Base-by-base conservation (phyloP, 2,113 vertebrate species). In the Poeciliopsis prolifica region DNA sequence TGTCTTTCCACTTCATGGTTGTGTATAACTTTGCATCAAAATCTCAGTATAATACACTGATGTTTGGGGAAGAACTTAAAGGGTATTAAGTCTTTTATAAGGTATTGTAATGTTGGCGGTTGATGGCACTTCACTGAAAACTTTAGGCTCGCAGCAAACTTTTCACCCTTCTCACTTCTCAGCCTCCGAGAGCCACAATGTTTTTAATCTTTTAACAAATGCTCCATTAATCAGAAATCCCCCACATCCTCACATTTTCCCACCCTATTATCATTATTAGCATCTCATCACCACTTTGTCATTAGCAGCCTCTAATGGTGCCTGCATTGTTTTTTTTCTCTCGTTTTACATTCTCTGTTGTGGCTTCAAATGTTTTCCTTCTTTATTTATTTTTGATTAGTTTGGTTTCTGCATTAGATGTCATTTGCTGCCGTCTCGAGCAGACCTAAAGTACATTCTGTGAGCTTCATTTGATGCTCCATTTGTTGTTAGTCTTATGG, bases 231-330 rank as follows among this genome's bases (percentile, higher is more conserved):
- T 79, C 71, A 78, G 61, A 78, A 85, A 79, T 75, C 82, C 73
- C 80, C 68, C 63, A 75, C 72, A 72, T 71, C 74, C 77, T 79
- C 87, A 82, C 85, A 15, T 83, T 80, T 85, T 83, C 87, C 75
- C 76, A 83, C 26, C 76, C 78, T 65, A 87, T 89, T 82, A 89
- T 88, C 88, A 83, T 90, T 87, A 87, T 88, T 88, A 85, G 83
- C 77, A 77, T 84, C 81, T 86, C 83, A 86, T 88, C 86, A 86
- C 81, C 86, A 71, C 31, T 48, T 74, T 74, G 76, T 88, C 85
- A 86, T 89, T 88, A 85, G 82, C 86, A 62, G 71, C 69, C 28
- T 78, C 68, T 75, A 69, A 73, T 65, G 67, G 75, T 40, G 64
- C 51, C 67, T 70, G 80, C 61, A 58, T 76, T 78, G 76, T 72